Evolutionary conservation across 1,140 invertebrate genomes (phyloP), one percentile per base, ranked within the genome.

Genomic region (Trypoxylus dichotomus): DNA sequence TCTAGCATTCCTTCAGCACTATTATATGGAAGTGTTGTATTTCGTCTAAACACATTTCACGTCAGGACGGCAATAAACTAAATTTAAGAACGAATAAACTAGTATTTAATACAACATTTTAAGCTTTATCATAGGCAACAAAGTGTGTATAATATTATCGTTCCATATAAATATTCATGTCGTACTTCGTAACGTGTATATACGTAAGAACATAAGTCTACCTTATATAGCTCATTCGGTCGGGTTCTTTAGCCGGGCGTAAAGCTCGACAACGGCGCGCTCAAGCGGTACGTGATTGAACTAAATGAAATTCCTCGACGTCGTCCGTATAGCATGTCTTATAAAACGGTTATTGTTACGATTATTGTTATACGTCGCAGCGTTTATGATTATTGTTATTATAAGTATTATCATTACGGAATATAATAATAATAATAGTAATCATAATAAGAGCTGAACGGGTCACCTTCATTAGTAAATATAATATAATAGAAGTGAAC

Each of bases 321-420:
- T 73, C 71, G 32, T 27, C 71, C 71, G 32, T 41, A 73, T 73
- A 32, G 1, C 25, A 73, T 41, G 27, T 73, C 71, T 63, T 63
- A 27, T 24, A 24, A 42, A 73, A 73, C 71, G 71, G 32, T 63
- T 63, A 63, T 63, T 63, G 25, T 63, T 63, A 63, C 19, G 60
- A 63, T 63, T 63, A 63, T 63, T 24, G 60, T 63, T 63, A 63
- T 63, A 63, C 25, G 10, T 63, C 60, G 60, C 13, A 27, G 60
- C 60, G 8, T 63, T 63, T 27, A 63, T 63, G 60, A 63, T 63
- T 63, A 63, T 63, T 63, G 60, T 63, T 63, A 63, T 63, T 63
- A 63, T 63, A 15, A 47, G 43, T 63, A 63, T 63, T 63, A 63
- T 58, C 54, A 58, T 63, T 21, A 21, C 60, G 60, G 60, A 63